Evolutionary conservation across 1,140 invertebrate genomes (phyloP).

Genomic region (Tetragnatha versicolor): DNA sequence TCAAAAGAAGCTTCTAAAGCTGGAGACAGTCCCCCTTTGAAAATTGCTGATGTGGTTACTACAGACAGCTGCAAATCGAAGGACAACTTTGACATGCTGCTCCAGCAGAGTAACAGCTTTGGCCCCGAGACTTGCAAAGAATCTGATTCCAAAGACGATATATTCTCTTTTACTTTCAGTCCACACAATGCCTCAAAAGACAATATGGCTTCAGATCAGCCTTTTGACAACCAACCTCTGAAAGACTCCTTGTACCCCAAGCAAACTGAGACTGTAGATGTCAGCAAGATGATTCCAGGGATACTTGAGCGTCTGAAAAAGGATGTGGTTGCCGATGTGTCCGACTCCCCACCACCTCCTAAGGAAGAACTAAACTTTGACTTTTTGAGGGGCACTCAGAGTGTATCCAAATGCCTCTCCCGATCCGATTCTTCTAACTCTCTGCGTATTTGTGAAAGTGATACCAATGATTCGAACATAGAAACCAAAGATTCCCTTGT

Average conservation of each 20-base stretch:
- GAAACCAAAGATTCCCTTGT: conserved; percentile 21
- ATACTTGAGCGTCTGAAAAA: conserved; percentile 45
- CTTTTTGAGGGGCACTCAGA: conserved; percentile 27
- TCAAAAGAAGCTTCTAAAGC: too few relatives aligned
- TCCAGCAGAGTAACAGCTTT: conserved; percentile 5
- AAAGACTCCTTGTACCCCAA: background rate
- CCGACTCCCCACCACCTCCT: conserved; percentile 14
- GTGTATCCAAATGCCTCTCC: conserved; percentile 5
- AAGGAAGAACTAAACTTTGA: conserved; percentile 48
- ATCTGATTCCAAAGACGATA: background rate
- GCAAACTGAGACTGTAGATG: conserved; percentile 21
- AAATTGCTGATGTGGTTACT: too few relatives aligned
- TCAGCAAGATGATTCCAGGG: conserved; percentile 40
- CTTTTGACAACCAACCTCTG: background rate
- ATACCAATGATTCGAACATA: conserved; percentile 47
- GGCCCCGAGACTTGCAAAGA: background rate
- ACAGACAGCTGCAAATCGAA: too few relatives aligned
- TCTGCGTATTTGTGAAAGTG: conserved; percentile 44
- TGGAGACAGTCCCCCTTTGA: too few relatives aligned
- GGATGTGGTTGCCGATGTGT: conserved; percentile 30
- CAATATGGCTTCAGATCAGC: background rate
- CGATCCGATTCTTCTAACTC: conserved; percentile 41
- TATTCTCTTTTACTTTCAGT: conserved; percentile 29
- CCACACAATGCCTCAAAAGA: conserved; percentile 1
- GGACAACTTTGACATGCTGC: conserved; percentile 32